These are phyloP conservation scores for Tenualosa ilisha DNA, from an alignment of 2,797 vertebrate genomes.

Conservation along the genomic window DNA sequence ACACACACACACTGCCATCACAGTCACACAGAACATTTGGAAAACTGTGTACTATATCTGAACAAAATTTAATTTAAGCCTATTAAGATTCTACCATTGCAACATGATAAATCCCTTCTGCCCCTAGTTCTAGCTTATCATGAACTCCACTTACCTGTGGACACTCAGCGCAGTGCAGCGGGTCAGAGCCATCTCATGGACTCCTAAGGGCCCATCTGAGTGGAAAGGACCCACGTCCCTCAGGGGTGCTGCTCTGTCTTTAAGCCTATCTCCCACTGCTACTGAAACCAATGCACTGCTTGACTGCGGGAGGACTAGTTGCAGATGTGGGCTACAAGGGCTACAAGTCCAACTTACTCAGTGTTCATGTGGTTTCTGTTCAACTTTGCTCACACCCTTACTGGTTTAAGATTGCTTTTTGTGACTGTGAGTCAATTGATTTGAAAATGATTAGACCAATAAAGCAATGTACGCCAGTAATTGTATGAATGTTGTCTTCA, in stretches of 20 bases:
- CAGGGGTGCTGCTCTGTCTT: not conserved
- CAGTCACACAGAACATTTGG: conserved; percentile 3
- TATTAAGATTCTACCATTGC: not conserved
- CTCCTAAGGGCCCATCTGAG: not conserved
- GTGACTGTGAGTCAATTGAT: conserved; percentile 3
- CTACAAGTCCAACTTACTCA: not conserved
- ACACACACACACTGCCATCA: not conserved
- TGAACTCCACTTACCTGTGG: not conserved
- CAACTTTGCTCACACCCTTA: conserved; percentile 7
- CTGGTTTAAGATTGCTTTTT: conserved; percentile 4
- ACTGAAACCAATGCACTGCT: conserved; percentile 76
- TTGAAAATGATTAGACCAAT: not conserved
- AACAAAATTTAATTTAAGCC: not conserved
- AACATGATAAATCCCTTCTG: not conserved
- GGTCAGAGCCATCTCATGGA: not conserved
- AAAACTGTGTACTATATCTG: not conserved
- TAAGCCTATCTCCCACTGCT: conserved; percentile 57
- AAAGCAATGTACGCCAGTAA: conserved; percentile 14
- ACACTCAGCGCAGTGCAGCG: not conserved
- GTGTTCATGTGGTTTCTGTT: conserved; percentile 15
- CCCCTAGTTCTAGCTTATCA: not conserved
- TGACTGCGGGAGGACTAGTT: not conserved
- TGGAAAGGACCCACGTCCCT: not conserved
- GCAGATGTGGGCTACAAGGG: not conserved
- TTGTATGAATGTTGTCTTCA: not conserved